Base-by-base conservation (phyloP, 2,888 invertebrate species). In the Scelioninae gen. 2 region DNA sequence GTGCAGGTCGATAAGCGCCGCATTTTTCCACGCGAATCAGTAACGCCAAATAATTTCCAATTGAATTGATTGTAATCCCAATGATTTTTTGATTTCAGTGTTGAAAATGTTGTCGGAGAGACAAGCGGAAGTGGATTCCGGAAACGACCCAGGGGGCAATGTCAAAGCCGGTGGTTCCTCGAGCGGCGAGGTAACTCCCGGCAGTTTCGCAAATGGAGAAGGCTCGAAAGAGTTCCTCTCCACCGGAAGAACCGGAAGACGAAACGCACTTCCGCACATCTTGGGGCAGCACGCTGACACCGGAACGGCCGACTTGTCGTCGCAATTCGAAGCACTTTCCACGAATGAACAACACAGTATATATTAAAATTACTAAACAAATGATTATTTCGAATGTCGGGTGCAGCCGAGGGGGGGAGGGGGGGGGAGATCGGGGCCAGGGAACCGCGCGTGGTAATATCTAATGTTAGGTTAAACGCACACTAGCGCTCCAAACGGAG, bases 221-320 rank as follows among this genome's bases (percentile, higher is more conserved):
- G 89, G 89, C 77, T 89, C 91, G 55, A 90, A 92, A 84, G 94
- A 95, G 84, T 96, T 96, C 86, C 89, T 94, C 72, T 92, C 92
- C 79, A 93, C 94, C 0, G 95, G 95, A 2, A 90, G 96, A 75
- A 95, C 95, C 28, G 96, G 96, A 13, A 89, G 96, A 60, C 88
- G 96, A 77, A 96, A 96, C 87, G 96, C 96, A 48, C 88, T 96
- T 88, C 93, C 95, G 0, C 94, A 96, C 85, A 94, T 96, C 78
- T 87, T 92, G 79, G 92, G 93, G 55, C 91, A 91, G 81, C 92
- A 92, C 80, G 91, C 92, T 28, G 89, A 91, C 77, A 90, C 92
- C 74, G 90, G 91, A 67, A 93, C 93, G 1, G 92, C 93, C 6
- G 94, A 94, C 84, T 88, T 96, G 79, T 93, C 95, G 2, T 90